These are phyloP conservation scores for Chalcis sispes DNA, from an alignment of 2,888 invertebrate species.

Conservation along the genomic window DNA sequence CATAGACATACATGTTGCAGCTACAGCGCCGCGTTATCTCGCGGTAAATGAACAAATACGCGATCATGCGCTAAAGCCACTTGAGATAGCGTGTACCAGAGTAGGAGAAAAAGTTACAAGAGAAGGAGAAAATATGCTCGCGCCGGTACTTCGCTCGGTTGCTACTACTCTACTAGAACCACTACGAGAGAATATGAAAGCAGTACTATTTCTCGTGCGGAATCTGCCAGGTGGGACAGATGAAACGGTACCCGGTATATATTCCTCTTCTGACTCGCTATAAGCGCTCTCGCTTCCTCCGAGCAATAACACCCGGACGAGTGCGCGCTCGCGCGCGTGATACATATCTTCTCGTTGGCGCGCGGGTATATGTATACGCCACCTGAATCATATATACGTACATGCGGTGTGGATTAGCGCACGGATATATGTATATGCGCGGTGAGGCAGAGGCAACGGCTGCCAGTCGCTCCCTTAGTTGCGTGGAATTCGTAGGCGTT, in stretches of 20 bases:
- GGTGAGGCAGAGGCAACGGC: background rate
- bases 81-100: background rate
- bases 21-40: too few relatives aligned
- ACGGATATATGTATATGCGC: background rate
- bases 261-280: background rate
- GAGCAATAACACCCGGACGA: conserved; percentile 11
- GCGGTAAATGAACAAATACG: too few relatives aligned
- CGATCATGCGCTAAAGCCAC: background rate
- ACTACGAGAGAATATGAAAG: too few relatives aligned
- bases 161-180: background rate
- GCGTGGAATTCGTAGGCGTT: conserved; percentile 68
- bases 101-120: too few relatives aligned
- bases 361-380: background rate
- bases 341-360: background rate
- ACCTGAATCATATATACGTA: conserved; percentile 7
- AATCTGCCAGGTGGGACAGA: conserved; percentile 52
- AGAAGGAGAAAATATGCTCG: background rate
- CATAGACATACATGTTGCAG: too few relatives aligned
- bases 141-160: background rate
- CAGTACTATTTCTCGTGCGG: conserved; percentile 4
- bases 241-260: conserved; percentile 50
- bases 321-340: too few relatives aligned
- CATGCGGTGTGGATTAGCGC: too few relatives aligned
- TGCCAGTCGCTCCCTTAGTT: background rate
- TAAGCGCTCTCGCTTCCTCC: background rate